phyloP scores from a whole-genome alignment of 2,888 invertebrate species.

The Pyrrhia umbra region DNA sequence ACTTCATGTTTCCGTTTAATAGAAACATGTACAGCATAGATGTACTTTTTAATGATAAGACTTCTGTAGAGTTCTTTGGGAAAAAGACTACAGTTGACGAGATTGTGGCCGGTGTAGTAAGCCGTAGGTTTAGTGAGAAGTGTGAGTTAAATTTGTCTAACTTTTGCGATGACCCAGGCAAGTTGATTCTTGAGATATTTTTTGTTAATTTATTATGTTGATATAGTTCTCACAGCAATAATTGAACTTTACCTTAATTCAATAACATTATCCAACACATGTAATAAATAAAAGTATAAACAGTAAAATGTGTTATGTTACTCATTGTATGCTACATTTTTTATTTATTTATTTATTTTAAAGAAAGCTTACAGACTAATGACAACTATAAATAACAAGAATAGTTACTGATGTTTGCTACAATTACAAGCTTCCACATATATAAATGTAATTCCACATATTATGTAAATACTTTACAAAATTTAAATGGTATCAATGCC shows the following conservation, averaged over 20 bases:
- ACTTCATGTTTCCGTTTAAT: conserved; percentile 81
- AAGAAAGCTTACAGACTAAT: too few relatives aligned
- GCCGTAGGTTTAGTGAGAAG: conserved; percentile 74
- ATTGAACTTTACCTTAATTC: too few relatives aligned
- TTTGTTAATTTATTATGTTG: too few relatives aligned
- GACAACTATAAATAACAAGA: too few relatives aligned
- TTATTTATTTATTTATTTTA: too few relatives aligned
- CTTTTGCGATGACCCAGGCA: conserved; percentile 81
- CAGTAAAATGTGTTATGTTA: too few relatives aligned
- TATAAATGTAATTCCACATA: neutral
- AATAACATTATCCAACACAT: too few relatives aligned
- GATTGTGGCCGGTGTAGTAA: conserved; percentile 76
- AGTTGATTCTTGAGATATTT: conserved; percentile 8
- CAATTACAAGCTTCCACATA: too few relatives aligned
- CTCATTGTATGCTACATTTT: too few relatives aligned
- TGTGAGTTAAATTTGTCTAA: conserved; percentile 80
- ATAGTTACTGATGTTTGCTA: too few relatives aligned
- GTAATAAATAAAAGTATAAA: too few relatives aligned
- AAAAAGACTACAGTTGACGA: conserved; percentile 74
- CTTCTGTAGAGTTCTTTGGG: conserved; percentile 77
- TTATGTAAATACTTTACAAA: neutral
- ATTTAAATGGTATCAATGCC: neutral
- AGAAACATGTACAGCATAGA: conserved; percentile 81
- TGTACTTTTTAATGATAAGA: conserved; percentile 80
- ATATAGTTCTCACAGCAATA: too few relatives aligned